Base-by-base conservation (phyloP, 2,113 vertebrate genomes). In the Rhinopithecus roxellana region DNA sequence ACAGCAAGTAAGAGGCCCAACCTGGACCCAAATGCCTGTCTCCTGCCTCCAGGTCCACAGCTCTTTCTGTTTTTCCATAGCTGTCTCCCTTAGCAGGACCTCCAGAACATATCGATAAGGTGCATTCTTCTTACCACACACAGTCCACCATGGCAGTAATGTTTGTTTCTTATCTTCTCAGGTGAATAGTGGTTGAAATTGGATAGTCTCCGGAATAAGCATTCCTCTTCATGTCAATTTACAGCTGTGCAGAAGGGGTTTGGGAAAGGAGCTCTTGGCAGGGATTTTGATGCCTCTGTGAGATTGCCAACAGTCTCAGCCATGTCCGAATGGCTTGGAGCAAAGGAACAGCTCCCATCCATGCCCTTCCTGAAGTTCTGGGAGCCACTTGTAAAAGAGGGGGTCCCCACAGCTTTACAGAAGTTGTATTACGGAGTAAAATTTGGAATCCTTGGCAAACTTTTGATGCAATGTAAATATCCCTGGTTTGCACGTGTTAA, bases 141-240 rank as follows among this genome's bases (percentile, higher is more conserved):
- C 2, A 55, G 27, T 57, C 23, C 55, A n/a, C n/a, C 0, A 0
- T 7, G 12, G 18, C 18, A 52, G 30, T 14, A 23, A 5, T 40
- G 43, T 40, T 27, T n/a, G 3, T 74, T 79, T 72, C 57, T 3
- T 27, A 4, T 23, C 59, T 89, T 77, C 61, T 85, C 67, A 69
- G 88, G 67, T 35, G 74, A 70, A 48, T 25, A 50, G 50, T 23
- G 22, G 11, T 23, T 43, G 18, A 52, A 88, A 40, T 10, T 22
- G 57, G 32, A 27, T 27, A 30, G 7, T 67, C 57, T 27, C 48
- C 8, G 43, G 30, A 52, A 88, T 52, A 59, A 95, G 75, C n/a
- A 45, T 8, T 80, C 4, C 20, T 30, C 9, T 45, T 50, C 48
- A 43, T 2, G 38, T 74, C 10, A 2, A 10, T 80, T 84, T 61